Percentiles rank a stretch among this genome's conserved stretches.
Evolutionary conservation across 2,113 vertebrate species (phyloP).

Genomic region (Alethe diademata): DNA sequence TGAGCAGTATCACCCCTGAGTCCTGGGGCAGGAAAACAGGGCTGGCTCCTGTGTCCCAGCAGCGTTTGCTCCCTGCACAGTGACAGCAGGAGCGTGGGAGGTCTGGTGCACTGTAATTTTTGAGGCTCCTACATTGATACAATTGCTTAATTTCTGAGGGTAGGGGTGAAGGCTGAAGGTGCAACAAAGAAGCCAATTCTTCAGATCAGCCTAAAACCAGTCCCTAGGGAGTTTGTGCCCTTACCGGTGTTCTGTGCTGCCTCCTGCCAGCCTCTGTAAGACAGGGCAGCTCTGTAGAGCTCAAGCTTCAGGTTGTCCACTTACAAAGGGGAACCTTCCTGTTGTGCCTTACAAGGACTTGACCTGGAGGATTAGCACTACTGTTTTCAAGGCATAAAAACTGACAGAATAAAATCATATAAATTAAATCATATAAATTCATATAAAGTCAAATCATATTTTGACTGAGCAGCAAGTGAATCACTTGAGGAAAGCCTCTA

Average conservation of each 20-base stretch:
- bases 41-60: background rate
- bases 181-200: background rate
- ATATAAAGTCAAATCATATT: background rate
- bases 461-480: background rate
- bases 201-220: background rate
- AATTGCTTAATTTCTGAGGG: background rate
- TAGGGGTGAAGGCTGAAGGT: background rate
- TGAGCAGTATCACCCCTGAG: rapidly evolving
- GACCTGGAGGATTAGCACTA: background rate
- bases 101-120: rapidly evolving
- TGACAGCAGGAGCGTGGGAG: rapidly evolving
- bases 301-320: background rate
- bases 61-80: background rate
- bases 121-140: rapidly evolving
- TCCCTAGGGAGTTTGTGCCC: rapidly evolving
- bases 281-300: background rate
- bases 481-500: background rate
- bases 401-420: background rate
- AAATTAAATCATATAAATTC: background rate
- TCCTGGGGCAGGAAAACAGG: background rate
- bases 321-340: background rate
- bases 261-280: background rate
- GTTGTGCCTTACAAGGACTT: background rate
- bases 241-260: background rate
- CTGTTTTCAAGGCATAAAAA: background rate